Base-by-base conservation (phyloP, 2,113 vertebrate genomes). In the Meles meles region DNA sequence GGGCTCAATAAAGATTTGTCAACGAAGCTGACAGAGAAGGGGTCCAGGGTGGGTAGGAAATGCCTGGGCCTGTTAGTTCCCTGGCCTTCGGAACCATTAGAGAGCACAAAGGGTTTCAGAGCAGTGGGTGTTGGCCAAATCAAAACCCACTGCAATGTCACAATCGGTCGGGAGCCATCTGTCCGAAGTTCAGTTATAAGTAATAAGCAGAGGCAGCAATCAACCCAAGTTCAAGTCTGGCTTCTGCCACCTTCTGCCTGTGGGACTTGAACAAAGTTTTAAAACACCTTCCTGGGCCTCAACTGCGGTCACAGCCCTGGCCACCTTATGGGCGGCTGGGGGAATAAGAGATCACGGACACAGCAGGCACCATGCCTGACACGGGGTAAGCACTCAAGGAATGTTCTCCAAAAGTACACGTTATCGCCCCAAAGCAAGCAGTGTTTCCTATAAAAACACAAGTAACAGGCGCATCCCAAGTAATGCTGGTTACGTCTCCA, bases 181-280 rank as follows among this genome's bases (percentile, higher is more conserved):
- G 92, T 93, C 95, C 61, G 0, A 96, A 96, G 80, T 96, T 77
- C 94, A 83, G 88, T 57, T 88, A 85, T 76, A 80, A 95, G 86
- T 31, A 95, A 86, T 85, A 91, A 80, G 65, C 83, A 87, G 61
- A 91, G 76, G 44, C 29, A 72, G 65, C 63, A 55, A 61, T 6
- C 8, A 7, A 76, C 65, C 37, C 74, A 90, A 76, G 82, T 74
- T 82, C 82, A 74, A 92, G 59, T n/a, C 47, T 55, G 55, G 21
- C 44, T 55, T 82, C 91, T 89, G 55, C 72, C 59, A 34, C 88
- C 89, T 93, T 65, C 82, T 89, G 74, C 82, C 52, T 52, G 31
- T 83, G 34, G 85, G 88, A 92, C 37, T 31, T 49, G 72, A 93
- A 79, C 44, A 52, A 84, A 77, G 12, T 69, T 79, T 52, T 57